Conservation (phyloP, 2,888 invertebrate species). For the Philereme transversata region DNA sequence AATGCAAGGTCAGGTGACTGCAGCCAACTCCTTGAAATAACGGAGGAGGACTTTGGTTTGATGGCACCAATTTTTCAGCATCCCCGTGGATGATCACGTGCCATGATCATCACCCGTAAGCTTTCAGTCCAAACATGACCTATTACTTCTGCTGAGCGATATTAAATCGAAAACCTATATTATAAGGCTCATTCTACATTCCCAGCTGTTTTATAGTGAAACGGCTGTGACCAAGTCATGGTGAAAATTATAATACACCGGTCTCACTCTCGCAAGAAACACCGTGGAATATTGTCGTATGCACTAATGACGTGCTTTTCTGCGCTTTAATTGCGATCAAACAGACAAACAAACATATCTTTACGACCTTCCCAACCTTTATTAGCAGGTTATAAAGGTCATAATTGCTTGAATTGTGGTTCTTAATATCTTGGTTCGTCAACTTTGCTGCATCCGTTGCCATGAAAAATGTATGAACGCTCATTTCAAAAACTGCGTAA, state of each 20-base stretch:
- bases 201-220: conserved; percentile 1
- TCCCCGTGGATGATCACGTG: too few species aligned
- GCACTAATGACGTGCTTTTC: conserved; percentile 80
- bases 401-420: conserved; percentile 19
- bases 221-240: conserved; percentile 11
- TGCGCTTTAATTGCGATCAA: conserved; percentile 80
- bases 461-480: conserved; percentile 80
- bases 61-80: too few species aligned
- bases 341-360: conserved; percentile 59
- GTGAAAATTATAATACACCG: conserved; percentile 33
- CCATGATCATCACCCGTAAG: too few species aligned
- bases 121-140: neutral
- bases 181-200: neutral
- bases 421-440: conserved; percentile 43
- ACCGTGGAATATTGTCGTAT: conserved; percentile 82
- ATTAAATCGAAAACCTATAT: neutral
- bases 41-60: too few species aligned
- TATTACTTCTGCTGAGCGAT: too few species aligned
- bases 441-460: conserved; percentile 59
- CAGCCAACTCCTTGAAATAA: too few species aligned
- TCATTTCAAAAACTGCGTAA: conserved; percentile 66
- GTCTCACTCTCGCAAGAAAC: conserved; percentile 59
- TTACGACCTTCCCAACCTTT: conserved; percentile 32
- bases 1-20: too few species aligned
- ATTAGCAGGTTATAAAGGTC: conserved; percentile 32